Conservation (phyloP, 2,113 vertebrate species). For the Scomber japonicus region DNA sequence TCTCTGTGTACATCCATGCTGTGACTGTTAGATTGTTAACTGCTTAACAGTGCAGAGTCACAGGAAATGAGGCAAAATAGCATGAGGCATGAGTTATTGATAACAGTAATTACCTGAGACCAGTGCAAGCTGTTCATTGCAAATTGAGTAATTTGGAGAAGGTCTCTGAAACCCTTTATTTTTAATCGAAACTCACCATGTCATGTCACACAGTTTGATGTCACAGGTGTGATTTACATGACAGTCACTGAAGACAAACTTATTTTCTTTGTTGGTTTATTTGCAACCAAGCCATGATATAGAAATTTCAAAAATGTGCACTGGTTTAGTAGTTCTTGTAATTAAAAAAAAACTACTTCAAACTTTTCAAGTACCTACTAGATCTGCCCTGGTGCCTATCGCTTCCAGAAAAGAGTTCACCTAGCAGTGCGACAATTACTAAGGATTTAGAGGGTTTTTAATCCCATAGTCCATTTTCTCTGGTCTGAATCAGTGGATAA, state of each 20-base stretch:
- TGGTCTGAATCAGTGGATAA: too few relatives aligned
- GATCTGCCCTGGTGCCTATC: neutral
- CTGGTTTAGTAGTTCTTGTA: neutral
- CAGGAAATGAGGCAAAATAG: slow-evolving; percentile 50
- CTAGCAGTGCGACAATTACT: too few relatives aligned
- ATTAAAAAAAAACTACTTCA: too few relatives aligned
- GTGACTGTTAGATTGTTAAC: slow-evolving; percentile 54
- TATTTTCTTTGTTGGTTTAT: too few relatives aligned
- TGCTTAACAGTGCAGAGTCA: slow-evolving; percentile 37
- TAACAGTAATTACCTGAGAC: slow-evolving; percentile 54
- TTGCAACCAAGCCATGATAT: too few relatives aligned
- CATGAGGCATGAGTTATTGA: slow-evolving; percentile 45
- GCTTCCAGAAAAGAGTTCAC: neutral
- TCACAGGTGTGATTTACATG: too few relatives aligned
- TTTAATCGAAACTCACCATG: neutral
- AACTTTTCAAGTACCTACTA: too few relatives aligned
- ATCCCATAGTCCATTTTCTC: too few relatives aligned
- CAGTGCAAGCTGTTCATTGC: slow-evolving; percentile 36
- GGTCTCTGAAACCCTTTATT: neutral
- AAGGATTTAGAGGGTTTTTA: too few relatives aligned
- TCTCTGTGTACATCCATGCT: slow-evolving; percentile 29
- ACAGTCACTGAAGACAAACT: too few relatives aligned
- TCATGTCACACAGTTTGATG: neutral
- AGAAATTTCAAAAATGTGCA: neutral
- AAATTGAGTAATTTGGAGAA: slow-evolving; percentile 27